A percentile compares a stretch with the other conserved stretches of the same genome.
Evolutionary conservation across 2,888 invertebrate species (phyloP).

Genomic region (Synergus laeviventris): DNA sequence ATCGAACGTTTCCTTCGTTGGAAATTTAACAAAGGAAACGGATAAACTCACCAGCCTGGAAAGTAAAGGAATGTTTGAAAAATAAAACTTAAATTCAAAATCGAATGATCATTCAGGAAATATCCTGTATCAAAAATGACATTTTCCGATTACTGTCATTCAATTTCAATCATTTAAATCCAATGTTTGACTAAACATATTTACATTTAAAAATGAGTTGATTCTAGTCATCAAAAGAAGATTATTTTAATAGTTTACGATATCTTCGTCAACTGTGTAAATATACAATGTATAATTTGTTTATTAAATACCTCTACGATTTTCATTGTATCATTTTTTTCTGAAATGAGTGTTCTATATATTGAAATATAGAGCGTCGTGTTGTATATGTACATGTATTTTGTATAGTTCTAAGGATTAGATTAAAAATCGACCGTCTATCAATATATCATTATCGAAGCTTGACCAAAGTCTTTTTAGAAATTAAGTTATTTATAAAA

Average conservation of each 20-base stretch:
- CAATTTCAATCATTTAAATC: neutral
- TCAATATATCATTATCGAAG: conserved; percentile 13
- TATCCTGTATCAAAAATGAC: neutral
- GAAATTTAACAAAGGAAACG: conserved; percentile 33
- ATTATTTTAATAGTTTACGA: neutral
- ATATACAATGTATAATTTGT: conserved; percentile 17
- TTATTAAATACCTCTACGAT: neutral
- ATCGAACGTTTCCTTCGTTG: conserved; percentile 2
- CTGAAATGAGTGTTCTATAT: conserved; percentile 16
- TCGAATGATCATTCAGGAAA: neutral
- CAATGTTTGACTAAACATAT: neutral
- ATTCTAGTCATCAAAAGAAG: neutral
- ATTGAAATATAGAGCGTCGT: conserved; percentile 32
- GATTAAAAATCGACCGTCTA: conserved; percentile 2
- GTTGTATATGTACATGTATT: conserved; percentile 39
- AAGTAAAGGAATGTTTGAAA: neutral
- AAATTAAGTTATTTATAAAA: neutral
- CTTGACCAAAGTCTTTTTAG: conserved; percentile 30
- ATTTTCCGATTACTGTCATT: neutral
- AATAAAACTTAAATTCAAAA: neutral
- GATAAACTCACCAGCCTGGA: neutral
- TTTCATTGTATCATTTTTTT: neutral
- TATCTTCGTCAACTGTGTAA: conserved; percentile 4
- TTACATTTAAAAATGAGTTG: neutral
- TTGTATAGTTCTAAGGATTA: conserved; percentile 26